Evolutionary conservation across 2,888 invertebrate genomes (phyloP).

Genomic region (Lithophane leautieri): DNA sequence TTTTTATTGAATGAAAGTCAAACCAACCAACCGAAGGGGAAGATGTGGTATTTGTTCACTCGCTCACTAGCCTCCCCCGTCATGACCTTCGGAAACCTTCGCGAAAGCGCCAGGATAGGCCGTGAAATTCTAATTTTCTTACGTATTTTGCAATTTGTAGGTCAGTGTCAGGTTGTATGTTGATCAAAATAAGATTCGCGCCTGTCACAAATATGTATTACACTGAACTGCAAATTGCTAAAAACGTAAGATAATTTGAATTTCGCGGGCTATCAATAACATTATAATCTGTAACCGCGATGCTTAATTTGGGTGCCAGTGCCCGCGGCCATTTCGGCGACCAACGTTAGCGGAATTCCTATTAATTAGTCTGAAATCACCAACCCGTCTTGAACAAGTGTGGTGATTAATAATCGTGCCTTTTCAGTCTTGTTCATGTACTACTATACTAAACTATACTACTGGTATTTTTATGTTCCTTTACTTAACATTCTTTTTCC

Average conservation of each 20-base stretch:
- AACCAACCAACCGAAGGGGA: not conserved
- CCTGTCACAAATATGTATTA: too few species aligned
- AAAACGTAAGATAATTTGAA: not conserved
- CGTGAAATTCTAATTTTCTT: not conserved
- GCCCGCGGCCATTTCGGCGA: not conserved
- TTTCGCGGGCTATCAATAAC: not conserved
- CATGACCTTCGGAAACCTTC: not conserved
- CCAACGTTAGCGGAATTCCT: not conserved
- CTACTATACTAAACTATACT: too few species aligned
- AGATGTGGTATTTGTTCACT: not conserved
- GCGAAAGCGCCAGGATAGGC: too few species aligned
- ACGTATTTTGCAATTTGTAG: too few species aligned
- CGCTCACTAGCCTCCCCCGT: not conserved
- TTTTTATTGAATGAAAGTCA: not conserved
- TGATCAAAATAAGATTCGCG: too few species aligned
- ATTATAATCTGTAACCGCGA: not conserved
- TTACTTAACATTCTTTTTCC: too few species aligned
- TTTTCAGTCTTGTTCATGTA: too few species aligned
- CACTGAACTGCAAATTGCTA: not conserved
- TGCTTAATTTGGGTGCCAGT: too few species aligned
- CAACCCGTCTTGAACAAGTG: not conserved
- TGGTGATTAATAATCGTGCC: not conserved
- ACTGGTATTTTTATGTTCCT: not conserved
- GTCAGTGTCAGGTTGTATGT: too few species aligned
- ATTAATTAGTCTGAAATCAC: not conserved